These are phyloP conservation scores for Drosophila tristis DNA, from an alignment of 1,140 invertebrate genomes.

Conservation along the genomic window DNA sequence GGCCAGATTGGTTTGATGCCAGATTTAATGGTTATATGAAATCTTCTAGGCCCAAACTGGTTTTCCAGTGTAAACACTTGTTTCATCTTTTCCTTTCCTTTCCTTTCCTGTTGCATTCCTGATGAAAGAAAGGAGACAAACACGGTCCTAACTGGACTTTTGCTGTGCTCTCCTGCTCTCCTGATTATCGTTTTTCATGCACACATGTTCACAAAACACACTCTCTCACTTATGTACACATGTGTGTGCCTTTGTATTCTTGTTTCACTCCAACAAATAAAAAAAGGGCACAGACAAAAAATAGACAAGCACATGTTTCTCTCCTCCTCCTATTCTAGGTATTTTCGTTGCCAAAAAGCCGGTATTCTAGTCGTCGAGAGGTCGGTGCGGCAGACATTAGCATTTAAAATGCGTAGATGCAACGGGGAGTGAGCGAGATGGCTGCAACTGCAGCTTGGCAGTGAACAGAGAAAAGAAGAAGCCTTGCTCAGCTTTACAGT, in stretches of 20 bases:
- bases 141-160: slow-evolving; percentile 15
- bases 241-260: slow-evolving; percentile 1
- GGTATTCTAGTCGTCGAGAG: too few species aligned
- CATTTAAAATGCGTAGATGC: too few species aligned
- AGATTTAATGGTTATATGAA: not conserved
- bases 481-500: too few species aligned
- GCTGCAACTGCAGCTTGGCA: too few species aligned
- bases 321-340: not conserved
- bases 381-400: too few species aligned
- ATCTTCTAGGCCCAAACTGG: not conserved
- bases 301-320: slow-evolving; percentile 33
- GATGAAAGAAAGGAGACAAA: not conserved
- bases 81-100: not conserved
- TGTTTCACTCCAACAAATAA: slow-evolving; percentile 3
- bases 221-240: not conserved
- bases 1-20: too few species aligned
- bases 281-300: slow-evolving; percentile 9
- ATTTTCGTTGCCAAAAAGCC: too few species aligned
- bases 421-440: too few species aligned
- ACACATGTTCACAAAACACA: slow-evolving; percentile 8
- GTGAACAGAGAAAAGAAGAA: too few species aligned
- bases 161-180: slow-evolving; percentile 8
- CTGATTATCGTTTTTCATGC: slow-evolving; percentile 26
- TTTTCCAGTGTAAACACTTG: not conserved
- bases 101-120: not conserved